Evolutionary conservation across 2,113 vertebrate genomes (phyloP), one percentile per base, ranked within the genome.

Genomic region (Nyctibius bracteatus): DNA sequence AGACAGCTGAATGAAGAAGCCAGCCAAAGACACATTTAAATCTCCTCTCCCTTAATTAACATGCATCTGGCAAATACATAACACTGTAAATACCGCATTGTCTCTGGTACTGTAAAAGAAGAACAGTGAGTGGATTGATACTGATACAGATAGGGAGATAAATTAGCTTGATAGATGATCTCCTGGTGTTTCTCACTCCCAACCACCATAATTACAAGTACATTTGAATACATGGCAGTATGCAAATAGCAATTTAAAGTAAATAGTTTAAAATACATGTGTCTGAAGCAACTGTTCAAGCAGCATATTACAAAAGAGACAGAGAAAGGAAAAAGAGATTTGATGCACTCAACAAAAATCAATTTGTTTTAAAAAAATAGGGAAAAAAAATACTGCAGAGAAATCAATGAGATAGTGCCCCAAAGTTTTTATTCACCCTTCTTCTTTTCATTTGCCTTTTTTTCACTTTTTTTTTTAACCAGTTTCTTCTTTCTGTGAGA

Each of bases 21-120:
- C 47, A 84, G 61, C 8, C 57, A 81, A 90, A 96, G 82, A 75
- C 14, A 41, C 13, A 27, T 93, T 86, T 95, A 90, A 81, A 83
- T 80, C 24, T 93, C 44, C 52, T 77, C 54, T 92, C 24, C 43
- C 54, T 93, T 93, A 96, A 94, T 96, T 90, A 95, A 78, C 44
- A 89, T 81, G 75, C 80, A 86, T 86, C 66, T 91, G 65, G n/a
- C 52, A 88, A 94, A 83, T 71, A 78, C 28, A n/a, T 52, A 84
- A 81, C 35, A 47, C 57, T 86, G 88, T 83, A 94, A 95, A 91
- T 92, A 81, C 52, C 15, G 1, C 67, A 63, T 92, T 83, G 91
- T 92, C 68, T 90, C 24, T 7, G 49, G 55, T 86, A 71, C 27
- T 71, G 39, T 84, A 81, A 90, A 85, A 79, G 77, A 67, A 57